A percentile compares a stretch with the other conserved stretches of the same genome.
These are phyloP conservation scores for Scartelaos histophorus DNA, from an alignment of 2,113 vertebrate species.

Conservation along the genomic window DNA sequence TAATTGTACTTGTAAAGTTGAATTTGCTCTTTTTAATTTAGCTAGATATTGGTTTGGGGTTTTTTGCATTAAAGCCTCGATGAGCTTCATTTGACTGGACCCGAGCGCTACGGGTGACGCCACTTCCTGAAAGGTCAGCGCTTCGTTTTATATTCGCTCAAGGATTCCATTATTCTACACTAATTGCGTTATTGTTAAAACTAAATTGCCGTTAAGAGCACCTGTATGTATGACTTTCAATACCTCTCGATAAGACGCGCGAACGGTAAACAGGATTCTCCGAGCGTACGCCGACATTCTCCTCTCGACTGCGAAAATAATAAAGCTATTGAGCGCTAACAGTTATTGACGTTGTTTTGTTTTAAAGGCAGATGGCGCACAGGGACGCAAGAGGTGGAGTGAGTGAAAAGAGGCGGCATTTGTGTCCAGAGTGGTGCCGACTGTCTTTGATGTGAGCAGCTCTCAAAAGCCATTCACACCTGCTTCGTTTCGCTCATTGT, in stretches of 20 bases:
- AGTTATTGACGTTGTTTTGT: neutral
- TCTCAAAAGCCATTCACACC: slow-evolving; percentile 40
- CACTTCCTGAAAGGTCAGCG: no score
- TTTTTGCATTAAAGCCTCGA: no score
- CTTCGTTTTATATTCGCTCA: no score
- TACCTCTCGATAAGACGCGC: neutral
- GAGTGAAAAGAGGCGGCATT: slow-evolving; percentile 8
- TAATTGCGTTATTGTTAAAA: neutral
- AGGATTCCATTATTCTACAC: no score
- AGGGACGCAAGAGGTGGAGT: neutral
- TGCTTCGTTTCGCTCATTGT: slow-evolving; percentile 23
- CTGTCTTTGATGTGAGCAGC: slow-evolving; percentile 22
- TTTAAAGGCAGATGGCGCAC: neutral
- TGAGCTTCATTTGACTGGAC: no score
- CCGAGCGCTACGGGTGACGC: no score
- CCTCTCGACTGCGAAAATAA: neutral
- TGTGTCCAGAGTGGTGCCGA: slow-evolving; percentile 16
- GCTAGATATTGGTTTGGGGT: no score
- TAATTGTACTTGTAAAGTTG: no score
- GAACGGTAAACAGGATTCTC: neutral
- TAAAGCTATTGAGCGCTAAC: neutral
- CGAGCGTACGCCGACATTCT: neutral
- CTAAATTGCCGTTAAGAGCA: neutral
- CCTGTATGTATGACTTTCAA: neutral
- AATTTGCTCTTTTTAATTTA: no score